Conservation (phyloP, 1,140 invertebrate species). For the Brachionus rubens region DNA sequence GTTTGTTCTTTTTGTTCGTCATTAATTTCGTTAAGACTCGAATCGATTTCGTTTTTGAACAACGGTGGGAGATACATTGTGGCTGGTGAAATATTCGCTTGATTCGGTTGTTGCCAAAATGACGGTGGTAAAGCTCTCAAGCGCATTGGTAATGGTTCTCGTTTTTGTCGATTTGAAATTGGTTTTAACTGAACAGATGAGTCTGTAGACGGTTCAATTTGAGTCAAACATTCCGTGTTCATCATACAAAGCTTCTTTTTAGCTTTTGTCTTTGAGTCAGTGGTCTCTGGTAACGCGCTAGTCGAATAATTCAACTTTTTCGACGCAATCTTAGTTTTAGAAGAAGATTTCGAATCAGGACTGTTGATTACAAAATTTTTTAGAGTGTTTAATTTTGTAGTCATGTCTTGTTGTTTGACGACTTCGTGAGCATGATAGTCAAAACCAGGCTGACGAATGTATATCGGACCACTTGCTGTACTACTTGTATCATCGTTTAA, state of each 20-base stretch:
- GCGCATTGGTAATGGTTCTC: constrained; percentile 63
- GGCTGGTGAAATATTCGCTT: constrained; percentile 60
- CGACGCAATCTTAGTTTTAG: not conserved
- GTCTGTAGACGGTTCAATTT: not conserved
- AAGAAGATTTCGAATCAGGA: not conserved
- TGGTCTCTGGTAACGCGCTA: not conserved
- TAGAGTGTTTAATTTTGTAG: not conserved
- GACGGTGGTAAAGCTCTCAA: constrained; percentile 63
- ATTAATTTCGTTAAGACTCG: constrained; percentile 51
- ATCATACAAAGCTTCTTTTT: constrained; percentile 26
- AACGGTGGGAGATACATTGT: constrained; percentile 60
- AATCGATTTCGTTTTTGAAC: constrained; percentile 55
- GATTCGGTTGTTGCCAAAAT: constrained; percentile 65
- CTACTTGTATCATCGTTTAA: constrained; percentile 51
- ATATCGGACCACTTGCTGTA: constrained; percentile 60
- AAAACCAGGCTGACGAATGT: constrained; percentile 57
- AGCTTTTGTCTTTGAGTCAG: not conserved
- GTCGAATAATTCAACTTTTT: constrained; percentile 20
- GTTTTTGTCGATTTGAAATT: constrained; percentile 22
- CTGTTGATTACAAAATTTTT: constrained; percentile 35
- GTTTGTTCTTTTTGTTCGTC: constrained; percentile 34
- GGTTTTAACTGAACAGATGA: constrained; percentile 8
- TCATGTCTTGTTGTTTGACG: not conserved
- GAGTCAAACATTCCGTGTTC: not conserved
- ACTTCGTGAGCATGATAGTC: constrained; percentile 39